A percentile compares a stretch with the other conserved stretches of the same genome.
Evolutionary conservation across 1,140 invertebrate species (phyloP).

Genomic region (Acromyrmex echinatior): DNA sequence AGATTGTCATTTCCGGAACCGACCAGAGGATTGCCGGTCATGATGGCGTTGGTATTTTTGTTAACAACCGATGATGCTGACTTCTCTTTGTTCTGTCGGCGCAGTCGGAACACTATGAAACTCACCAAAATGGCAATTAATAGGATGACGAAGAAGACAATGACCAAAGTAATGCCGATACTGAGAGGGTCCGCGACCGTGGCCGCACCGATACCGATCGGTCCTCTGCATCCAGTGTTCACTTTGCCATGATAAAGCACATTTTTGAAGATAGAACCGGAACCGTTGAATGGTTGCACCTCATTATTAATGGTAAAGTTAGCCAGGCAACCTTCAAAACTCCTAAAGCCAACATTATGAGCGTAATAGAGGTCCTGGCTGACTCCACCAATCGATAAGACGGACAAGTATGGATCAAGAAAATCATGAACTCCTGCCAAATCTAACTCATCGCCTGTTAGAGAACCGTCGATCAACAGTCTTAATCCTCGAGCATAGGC

Average conservation of each 20-base stretch:
- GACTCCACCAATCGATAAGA: constrained; percentile 92
- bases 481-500: constrained; percentile 90
- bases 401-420: constrained; percentile 95
- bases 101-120: constrained; percentile 95
- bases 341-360: constrained; percentile 85
- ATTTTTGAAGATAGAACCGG: constrained; percentile 92
- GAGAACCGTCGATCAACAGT: constrained; percentile 90
- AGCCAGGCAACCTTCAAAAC: constrained; percentile 95
- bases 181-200: constrained; percentile 94
- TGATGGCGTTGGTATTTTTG: constrained; percentile 83
- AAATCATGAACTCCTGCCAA: constrained; percentile 95
- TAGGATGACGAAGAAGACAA: constrained; percentile 97
- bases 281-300: constrained; percentile 95
- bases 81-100: constrained; percentile 95
- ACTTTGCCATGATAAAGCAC: constrained; percentile 91
- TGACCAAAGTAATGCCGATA: constrained; percentile 96
- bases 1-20: constrained; percentile 79
- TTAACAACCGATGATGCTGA: constrained; percentile 82
- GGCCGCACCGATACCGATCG: constrained; percentile 91
- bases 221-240: constrained; percentile 89
- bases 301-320: constrained; percentile 96
- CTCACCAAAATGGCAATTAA: constrained; percentile 95
- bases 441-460: constrained; percentile 94
- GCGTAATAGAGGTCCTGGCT: constrained; percentile 87
- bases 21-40: constrained; percentile 81